Evolutionary conservation across 2,113 vertebrate species (phyloP).

Genomic region (Pleuronectes platessa): DNA sequence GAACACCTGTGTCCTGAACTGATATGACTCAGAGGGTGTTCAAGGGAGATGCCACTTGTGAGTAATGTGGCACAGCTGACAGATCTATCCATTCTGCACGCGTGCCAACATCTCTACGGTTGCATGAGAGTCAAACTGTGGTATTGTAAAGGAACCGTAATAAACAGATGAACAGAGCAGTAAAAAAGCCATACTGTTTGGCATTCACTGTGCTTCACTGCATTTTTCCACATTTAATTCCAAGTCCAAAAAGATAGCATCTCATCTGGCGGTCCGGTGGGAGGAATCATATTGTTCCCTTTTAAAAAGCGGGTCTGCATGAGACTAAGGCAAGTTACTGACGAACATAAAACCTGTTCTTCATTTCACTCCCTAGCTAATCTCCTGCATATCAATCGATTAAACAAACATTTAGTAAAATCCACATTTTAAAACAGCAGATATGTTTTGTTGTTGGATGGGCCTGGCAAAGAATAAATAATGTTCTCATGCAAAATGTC

Average conservation of each 20-base stretch:
- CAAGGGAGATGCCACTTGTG: constrained; percentile 4
- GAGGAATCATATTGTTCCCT: constrained; percentile 29
- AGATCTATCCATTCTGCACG: neutral
- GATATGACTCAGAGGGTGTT: neutral
- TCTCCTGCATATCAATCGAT: neutral
- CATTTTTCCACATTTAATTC: constrained; percentile 29
- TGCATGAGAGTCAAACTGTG: constrained; percentile 3
- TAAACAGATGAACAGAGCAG: constrained; percentile 21
- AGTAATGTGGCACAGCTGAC: constrained; percentile 18
- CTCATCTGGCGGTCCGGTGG: constrained; percentile 1
- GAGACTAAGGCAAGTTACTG: constrained; percentile 1
- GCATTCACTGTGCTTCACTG: constrained; percentile 15
- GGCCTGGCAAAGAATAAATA: constrained; percentile 29
- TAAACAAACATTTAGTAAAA: neutral
- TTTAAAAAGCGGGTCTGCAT: constrained; percentile 16
- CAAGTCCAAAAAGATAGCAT: constrained; percentile 1
- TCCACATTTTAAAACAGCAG: neutral
- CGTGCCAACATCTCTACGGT: neutral
- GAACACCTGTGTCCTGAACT: constrained; percentile 32
- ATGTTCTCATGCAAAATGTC: constrained; percentile 31
- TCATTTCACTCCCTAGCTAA: neutral
- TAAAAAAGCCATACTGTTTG: constrained; percentile 9
- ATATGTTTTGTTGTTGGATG: constrained; percentile 6
- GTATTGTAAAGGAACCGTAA: neutral
- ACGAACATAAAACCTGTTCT: constrained; percentile 20